Evolutionary conservation across 2,797 vertebrate species (phyloP), one percentile per base, ranked within the genome.

Genomic region (Rhinogobio ventralis): DNA sequence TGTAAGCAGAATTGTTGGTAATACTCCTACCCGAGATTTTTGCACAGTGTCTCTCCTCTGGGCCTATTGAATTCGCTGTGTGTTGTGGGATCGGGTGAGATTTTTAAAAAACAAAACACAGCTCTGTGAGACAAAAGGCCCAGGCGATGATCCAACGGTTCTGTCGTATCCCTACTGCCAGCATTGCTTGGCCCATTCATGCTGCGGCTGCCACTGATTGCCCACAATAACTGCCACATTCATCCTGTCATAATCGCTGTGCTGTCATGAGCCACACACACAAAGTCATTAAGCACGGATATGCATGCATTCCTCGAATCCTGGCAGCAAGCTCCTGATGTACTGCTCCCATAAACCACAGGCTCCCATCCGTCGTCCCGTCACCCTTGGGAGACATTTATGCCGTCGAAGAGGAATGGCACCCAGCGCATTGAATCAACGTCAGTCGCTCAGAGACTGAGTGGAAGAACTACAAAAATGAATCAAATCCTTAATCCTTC

Each of bases 401-500:
- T 9, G 67, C 84, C 45, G 36, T 89, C n/a, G 25, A 42, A 85
- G 77, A 72, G 64, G 53, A 82, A 84, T 83, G 15, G 53, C 25
- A 60, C 30, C 72, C 36, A 79, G 81, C 14, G 90, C 88, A 90
- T 86, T 85, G 88, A 87, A 86, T 88, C 83, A 75, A 62, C 79
- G 88, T 91, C 89, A 83, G 86, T 90, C 82, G 85, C 89, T 89
- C 83, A 88, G 90, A 90, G 89, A 86, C 87, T 71, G 88, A 88
- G 87, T 83, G 89, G 91, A 90, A 92, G 91, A 94, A 93, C 90
- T 88, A 90, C 87, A 84, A 87, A 88, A 91, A 91, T 89, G 89
- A 94, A 92, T 93, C 90, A 92, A 93, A 93, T 90, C 88, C 88
- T 11, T 93, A 93, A 95, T 93, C 91, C 90, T 88, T 82, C 89